These are phyloP conservation scores for Andrena minutula DNA, from an alignment of 2,888 invertebrate genomes.

Conservation along the genomic window DNA sequence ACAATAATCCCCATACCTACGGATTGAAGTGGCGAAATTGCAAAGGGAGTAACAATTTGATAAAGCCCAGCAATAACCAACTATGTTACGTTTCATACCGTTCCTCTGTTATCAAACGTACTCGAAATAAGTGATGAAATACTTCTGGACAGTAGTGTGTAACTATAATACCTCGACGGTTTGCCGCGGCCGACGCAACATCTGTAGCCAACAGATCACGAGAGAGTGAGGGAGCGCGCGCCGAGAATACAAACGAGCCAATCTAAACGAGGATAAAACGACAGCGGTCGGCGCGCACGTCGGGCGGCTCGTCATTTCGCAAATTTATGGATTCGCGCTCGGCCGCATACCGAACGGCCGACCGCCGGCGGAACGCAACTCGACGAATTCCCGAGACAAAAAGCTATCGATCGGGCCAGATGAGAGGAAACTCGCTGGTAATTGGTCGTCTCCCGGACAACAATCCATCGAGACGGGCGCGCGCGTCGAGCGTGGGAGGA, in stretches of 20 bases:
- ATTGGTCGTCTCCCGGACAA: constrained; percentile 66
- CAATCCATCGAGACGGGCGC: constrained; percentile 56
- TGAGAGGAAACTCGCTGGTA: constrained; percentile 62
- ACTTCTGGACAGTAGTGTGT: too few species aligned
- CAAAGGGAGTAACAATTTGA: too few species aligned
- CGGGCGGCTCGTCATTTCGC: constrained; percentile 44
- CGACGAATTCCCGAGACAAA: constrained; percentile 64
- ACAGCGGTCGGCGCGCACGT: constrained; percentile 9
- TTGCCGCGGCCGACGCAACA: too few species aligned
- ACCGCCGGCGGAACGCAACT: constrained; percentile 30
- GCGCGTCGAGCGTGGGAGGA: background rate
- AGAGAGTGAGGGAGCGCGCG: background rate
- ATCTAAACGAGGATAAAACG: constrained; percentile 1
- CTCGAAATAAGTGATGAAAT: too few species aligned
- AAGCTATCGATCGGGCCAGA: constrained; percentile 61
- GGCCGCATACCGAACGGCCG: constrained; percentile 23
- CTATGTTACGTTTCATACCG: too few species aligned
- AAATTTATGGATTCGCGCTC: constrained; percentile 39
- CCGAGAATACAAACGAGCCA: background rate
- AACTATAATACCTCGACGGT: too few species aligned
- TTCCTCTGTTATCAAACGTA: too few species aligned
- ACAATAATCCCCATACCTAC: too few species aligned
- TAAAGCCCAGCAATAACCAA: too few species aligned
- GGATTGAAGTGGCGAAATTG: too few species aligned
- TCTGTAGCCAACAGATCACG: background rate